Percentiles rank a stretch among this genome's conserved stretches.
These are phyloP conservation scores for Carduelis carduelis DNA, from an alignment of 2,797 vertebrate genomes.

Conservation along the genomic window DNA sequence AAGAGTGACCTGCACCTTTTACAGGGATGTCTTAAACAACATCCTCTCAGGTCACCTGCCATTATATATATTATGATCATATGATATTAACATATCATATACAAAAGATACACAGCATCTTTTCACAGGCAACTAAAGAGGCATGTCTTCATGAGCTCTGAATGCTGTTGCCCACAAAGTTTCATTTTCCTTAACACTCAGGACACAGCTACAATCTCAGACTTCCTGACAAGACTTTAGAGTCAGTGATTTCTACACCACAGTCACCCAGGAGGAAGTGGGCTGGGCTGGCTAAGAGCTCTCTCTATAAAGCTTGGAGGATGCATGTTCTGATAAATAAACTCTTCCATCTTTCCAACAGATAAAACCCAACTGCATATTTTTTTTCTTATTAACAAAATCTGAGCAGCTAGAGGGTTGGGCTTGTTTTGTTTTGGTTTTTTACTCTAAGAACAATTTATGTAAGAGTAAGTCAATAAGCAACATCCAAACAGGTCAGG, in stretches of 20 bases:
- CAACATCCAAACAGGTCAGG: constrained; percentile 14
- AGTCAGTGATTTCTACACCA: neutral
- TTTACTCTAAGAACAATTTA: neutral
- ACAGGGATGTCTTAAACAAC: neutral
- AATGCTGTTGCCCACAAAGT: neutral
- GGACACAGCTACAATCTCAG: neutral
- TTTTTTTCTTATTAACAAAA: neutral
- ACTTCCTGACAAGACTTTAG: neutral
- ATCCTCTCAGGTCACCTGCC: neutral
- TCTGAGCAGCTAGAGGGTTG: neutral
- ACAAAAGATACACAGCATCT: neutral
- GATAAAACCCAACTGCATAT: neutral
- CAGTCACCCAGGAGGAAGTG: neutral
- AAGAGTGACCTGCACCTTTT: neutral
- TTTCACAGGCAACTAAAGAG: neutral
- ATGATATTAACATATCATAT: neutral
- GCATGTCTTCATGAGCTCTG: neutral
- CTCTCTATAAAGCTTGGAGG: neutral
- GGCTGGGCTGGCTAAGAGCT: neutral
- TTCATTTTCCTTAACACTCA: neutral
- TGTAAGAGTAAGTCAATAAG: neutral
- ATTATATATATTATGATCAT: neutral
- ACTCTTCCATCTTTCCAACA: neutral
- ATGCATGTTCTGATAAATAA: neutral
- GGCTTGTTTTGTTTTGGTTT: no score